Evolutionary conservation across 2,797 vertebrate species (phyloP).

Genomic region (Sebastes diaconus): DNA sequence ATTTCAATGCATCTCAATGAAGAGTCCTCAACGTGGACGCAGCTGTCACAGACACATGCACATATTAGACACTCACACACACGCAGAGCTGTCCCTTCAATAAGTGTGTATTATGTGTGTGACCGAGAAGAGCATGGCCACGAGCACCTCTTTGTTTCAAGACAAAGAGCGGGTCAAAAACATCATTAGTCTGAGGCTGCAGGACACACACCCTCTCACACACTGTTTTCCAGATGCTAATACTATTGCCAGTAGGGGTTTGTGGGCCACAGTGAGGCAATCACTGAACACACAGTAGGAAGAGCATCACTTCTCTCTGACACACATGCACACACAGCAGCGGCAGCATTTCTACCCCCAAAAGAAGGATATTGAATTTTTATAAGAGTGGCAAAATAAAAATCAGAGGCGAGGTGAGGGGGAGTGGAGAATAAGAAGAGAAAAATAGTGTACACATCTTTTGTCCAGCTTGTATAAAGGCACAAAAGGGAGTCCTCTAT

Average conservation of each 20-base stretch:
- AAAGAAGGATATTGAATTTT: conserved; percentile 8
- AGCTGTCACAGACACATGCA: conserved; percentile 54
- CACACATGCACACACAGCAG: background rate
- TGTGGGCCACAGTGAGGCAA: conserved; percentile 31
- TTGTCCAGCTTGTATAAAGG: conserved; percentile 43
- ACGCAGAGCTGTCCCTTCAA: conserved; percentile 16
- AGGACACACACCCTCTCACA: conserved; percentile 36
- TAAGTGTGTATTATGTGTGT: conserved; percentile 40
- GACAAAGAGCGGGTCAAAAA: conserved; percentile 70
- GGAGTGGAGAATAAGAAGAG: background rate
- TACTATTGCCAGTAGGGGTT: conserved; percentile 46
- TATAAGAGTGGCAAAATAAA: conserved; percentile 14
- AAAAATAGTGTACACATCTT: conserved; percentile 14
- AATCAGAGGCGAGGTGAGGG: background rate
- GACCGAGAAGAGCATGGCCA: conserved; percentile 44
- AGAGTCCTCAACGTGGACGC: conserved; percentile 63
- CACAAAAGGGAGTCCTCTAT: conserved; percentile 32
- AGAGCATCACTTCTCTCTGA: conserved; percentile 20
- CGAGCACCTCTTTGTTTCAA: conserved; percentile 66
- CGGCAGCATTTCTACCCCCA: background rate
- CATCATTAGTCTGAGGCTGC: conserved; percentile 55
- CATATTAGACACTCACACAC: background rate
- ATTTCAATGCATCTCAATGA: conserved; percentile 76
- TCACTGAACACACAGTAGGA: conserved; percentile 31
- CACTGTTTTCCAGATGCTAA: conserved; percentile 60